A percentile compares a stretch with the other conserved stretches of the same genome.
phyloP scores from a whole-genome alignment of 2,113 vertebrate genomes.

The Aplodontia rufa region DNA sequence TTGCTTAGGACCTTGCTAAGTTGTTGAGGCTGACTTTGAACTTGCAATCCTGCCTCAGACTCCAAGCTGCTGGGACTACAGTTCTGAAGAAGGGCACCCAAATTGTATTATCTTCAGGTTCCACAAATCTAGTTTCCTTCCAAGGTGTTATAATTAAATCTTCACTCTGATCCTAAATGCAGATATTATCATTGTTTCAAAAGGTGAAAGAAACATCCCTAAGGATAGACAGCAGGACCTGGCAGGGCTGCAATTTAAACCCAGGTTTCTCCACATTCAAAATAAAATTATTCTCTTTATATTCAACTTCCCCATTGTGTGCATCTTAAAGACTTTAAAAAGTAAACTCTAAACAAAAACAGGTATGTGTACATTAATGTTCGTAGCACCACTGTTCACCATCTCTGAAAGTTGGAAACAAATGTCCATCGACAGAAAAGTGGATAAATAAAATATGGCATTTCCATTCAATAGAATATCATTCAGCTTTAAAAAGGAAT shows the following conservation, averaged over 20 bases:
- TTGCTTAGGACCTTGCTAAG: no score
- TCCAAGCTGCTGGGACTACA: no score
- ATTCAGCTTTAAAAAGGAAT: not conserved
- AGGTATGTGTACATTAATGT: not conserved
- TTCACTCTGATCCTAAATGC: not conserved
- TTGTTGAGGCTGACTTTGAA: no score
- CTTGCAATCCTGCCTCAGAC: no score
- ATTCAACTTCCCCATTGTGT: not conserved
- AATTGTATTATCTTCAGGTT: not conserved
- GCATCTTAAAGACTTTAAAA: not conserved
- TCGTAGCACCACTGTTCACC: not conserved
- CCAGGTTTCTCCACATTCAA: not conserved
- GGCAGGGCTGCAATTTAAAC: not conserved
- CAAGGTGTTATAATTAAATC: conserved; percentile 30
- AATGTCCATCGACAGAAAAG: not conserved
- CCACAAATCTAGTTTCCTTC: not conserved
- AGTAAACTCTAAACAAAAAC: not conserved
- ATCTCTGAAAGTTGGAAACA: not conserved
- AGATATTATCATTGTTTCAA: not conserved
- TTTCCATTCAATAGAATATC: not conserved
- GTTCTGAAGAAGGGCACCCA: not conserved
- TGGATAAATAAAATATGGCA: not conserved
- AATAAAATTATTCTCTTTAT: not conserved
- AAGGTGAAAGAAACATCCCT: not conserved
- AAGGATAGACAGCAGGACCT: not conserved